Percentiles rank a stretch among this genome's conserved stretches.
These are phyloP conservation scores for Todus mexicanus DNA, from an alignment of 2,797 vertebrate genomes.

Conservation along the genomic window DNA sequence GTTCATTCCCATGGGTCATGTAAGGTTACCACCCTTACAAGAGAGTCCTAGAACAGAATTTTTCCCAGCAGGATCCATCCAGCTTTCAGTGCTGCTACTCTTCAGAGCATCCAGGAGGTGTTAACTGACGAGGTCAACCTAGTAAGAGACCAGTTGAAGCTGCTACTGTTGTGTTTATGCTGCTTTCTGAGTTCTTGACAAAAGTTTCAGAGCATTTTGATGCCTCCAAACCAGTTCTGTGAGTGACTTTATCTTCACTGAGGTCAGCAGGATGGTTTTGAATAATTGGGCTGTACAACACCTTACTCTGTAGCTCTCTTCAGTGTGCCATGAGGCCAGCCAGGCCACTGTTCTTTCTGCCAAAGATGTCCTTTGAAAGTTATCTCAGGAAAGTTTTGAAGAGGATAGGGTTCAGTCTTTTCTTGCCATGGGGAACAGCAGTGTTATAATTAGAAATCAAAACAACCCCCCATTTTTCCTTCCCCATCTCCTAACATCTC, in stretches of 20 bases:
- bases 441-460: background rate
- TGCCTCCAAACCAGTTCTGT: background rate
- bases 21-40: background rate
- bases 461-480: background rate
- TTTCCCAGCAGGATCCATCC: background rate
- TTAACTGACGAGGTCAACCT: background rate
- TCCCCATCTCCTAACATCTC: background rate
- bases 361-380: background rate
- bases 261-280: background rate
- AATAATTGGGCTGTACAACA: background rate
- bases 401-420: background rate
- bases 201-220: background rate
- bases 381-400: background rate
- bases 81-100: background rate
- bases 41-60: background rate
- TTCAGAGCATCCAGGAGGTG: background rate
- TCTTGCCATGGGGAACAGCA: background rate
- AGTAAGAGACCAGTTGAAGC: background rate
- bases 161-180: background rate
- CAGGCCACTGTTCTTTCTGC: background rate
- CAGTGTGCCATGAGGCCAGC: background rate
- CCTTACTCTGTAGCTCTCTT: background rate
- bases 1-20: background rate
- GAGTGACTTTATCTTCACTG: background rate
- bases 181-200: background rate